A percentile compares a stretch with the other conserved stretches of the same genome.
Evolutionary conservation across 2,797 vertebrate genomes (phyloP).

Genomic region (Gymnodraco acuticeps): DNA sequence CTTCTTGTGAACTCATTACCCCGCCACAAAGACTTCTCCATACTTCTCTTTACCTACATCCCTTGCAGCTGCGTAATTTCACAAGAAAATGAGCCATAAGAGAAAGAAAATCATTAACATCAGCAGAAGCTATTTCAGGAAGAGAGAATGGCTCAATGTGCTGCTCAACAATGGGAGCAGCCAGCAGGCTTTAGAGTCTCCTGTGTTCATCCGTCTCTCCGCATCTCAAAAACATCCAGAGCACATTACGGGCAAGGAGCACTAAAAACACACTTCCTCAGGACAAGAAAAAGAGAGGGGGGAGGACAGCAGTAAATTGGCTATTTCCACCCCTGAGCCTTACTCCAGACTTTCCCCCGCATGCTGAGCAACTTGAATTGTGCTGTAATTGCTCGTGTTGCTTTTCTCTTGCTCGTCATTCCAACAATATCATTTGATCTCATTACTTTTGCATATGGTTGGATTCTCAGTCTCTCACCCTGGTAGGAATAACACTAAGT

Average conservation of each 20-base stretch:
- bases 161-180: constrained; percentile 74
- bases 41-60: constrained; percentile 65
- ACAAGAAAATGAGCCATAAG: constrained; percentile 77
- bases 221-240: constrained; percentile 66
- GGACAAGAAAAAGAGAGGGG: constrained; percentile 66
- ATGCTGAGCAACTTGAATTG: constrained; percentile 71
- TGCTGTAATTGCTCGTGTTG: constrained; percentile 75
- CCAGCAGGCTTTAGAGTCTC: constrained; percentile 71
- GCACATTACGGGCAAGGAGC: constrained; percentile 63
- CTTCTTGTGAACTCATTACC: constrained; percentile 35
- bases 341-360: constrained; percentile 58
- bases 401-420: constrained; percentile 61
- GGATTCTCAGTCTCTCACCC: constrained; percentile 50
- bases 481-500: constrained; percentile 55
- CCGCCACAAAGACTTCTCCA: constrained; percentile 42
- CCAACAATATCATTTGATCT: constrained; percentile 67
- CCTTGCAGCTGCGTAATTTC: constrained; percentile 73
- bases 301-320: constrained; percentile 81
- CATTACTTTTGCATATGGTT: constrained; percentile 66
- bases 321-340: constrained; percentile 75
- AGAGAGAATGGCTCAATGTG: constrained; percentile 76
- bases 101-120: constrained; percentile 78
- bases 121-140: constrained; percentile 80
- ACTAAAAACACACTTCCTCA: constrained; percentile 72
- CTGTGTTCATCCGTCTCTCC: constrained; percentile 64